Conservation (phyloP, 2,888 invertebrate species). For the Chaetoderma sp. region DNA sequence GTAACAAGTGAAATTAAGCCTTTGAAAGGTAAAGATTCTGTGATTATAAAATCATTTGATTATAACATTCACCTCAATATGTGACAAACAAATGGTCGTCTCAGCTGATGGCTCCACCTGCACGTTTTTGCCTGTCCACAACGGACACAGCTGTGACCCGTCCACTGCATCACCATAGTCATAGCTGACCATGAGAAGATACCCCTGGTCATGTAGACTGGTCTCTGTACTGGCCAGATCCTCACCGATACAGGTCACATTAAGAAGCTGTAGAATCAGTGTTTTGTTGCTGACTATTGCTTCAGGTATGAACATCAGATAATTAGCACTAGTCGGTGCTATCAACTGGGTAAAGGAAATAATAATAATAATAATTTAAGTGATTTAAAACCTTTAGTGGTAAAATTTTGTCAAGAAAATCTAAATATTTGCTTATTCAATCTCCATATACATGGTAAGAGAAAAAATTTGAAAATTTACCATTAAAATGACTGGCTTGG, state of each 20-base stretch:
- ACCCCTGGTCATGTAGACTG: conserved; percentile 49
- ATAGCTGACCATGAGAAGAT: conserved; percentile 67
- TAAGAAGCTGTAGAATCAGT: conserved; percentile 69
- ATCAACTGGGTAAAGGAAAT: conserved; percentile 49
- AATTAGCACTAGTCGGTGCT: conserved; percentile 66
- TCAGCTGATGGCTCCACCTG: conserved; percentile 71
- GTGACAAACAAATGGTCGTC: conserved; percentile 70
- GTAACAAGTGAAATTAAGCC: too few relatives aligned
- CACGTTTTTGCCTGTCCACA: conserved; percentile 67
- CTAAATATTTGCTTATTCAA: background rate
- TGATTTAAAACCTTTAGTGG: background rate
- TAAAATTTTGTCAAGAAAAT: background rate
- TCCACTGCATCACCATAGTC: conserved; percentile 50
- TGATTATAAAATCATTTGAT: too few relatives aligned
- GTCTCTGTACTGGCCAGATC: conserved; percentile 42
- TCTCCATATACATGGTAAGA: background rate
- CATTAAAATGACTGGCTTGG: too few relatives aligned
- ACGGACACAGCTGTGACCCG: conserved; percentile 40
- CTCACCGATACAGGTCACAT: conserved; percentile 70
- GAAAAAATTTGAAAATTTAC: background rate
- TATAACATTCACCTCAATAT: conserved; percentile 69
- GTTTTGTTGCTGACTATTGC: conserved; percentile 60
- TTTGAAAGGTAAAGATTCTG: too few relatives aligned
- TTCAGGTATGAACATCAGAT: conserved; percentile 70
- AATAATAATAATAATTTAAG: background rate